Base-by-base conservation (phyloP, 1,140 invertebrate genomes). In the Oryzaephilus surinamensis region DNA sequence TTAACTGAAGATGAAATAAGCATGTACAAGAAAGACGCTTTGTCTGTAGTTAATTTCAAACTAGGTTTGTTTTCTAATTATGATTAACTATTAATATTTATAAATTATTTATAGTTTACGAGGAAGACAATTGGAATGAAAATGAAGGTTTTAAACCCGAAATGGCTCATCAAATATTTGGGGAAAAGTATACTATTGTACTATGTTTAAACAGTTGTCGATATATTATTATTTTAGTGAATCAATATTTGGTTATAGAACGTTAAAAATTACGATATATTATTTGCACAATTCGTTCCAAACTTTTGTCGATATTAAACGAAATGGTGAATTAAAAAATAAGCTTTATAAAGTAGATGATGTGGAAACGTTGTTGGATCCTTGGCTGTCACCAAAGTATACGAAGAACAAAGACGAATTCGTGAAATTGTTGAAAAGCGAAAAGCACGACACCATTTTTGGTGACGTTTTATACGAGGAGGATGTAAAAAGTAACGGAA, bases 111-210 rank as follows among this genome's bases (percentile, higher is more conserved):
- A 4, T 26, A 52, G 50, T 55, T n/a, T 43, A 41, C 36, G 35
- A 32, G 10, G 15, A 49, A 32, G 32, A 50, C 2, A 41, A 50
- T 38, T 28, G 44, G 12, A 26, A 29, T 11, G 35, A 46, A 11
- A 18, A 6, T 6, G 20, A 38, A 21, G 23, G 32, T 8, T 95
- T 94, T 60, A 70, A 75, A 31, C 87, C 91, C 5, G 82, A 84
- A 32, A 93, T 94, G 85, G 84, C 85, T 32, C 89, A 97, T 70
- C 91, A 96, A 66, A 74, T 95, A 11, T 96, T 94, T 69, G 90
- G 90, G 14, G 85, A 92, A 51, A 84, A 38, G 52, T 54, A 36
- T 12, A 32, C 36, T 18, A 8, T 32, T 18, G 13, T 13, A 2
- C 2, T 20, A 23, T 20, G 13, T 15, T 12, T 10, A 32, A 7